These are phyloP conservation scores for Callorhinus ursinus DNA, from an alignment of 2,113 vertebrate genomes.

Conservation along the genomic window DNA sequence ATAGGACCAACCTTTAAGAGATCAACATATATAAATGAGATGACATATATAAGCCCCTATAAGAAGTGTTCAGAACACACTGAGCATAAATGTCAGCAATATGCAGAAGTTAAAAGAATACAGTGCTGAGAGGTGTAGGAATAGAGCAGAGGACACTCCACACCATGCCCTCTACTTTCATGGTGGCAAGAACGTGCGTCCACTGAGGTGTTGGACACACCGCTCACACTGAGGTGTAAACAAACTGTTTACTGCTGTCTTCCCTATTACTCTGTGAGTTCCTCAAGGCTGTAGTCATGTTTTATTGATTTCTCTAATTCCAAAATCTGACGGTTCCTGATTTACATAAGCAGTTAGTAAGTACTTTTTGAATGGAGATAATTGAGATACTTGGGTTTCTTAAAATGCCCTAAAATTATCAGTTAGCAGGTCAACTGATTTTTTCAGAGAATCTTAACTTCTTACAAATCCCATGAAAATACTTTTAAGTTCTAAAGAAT, in stretches of 20 bases:
- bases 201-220: background rate
- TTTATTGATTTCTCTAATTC: conserved; percentile 31
- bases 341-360: background rate
- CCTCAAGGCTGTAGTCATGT: background rate
- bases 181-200: background rate
- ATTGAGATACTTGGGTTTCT: background rate
- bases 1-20: background rate
- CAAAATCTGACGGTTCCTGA: background rate
- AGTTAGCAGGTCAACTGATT: background rate
- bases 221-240: background rate
- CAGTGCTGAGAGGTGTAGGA: background rate
- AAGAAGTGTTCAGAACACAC: background rate
- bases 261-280: background rate
- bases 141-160: background rate
- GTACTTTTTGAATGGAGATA: background rate
- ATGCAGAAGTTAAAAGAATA: background rate
- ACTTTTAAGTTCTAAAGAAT: conserved; percentile 41
- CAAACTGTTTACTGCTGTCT: background rate
- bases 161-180: background rate
- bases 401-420: background rate
- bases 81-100: background rate
- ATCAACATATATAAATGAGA: background rate
- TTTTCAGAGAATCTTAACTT: conserved; percentile 37
- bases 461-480: background rate
- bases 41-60: background rate